Conservation (phyloP, 2,113 vertebrate species). For the Todiramphus saurophagus region DNA sequence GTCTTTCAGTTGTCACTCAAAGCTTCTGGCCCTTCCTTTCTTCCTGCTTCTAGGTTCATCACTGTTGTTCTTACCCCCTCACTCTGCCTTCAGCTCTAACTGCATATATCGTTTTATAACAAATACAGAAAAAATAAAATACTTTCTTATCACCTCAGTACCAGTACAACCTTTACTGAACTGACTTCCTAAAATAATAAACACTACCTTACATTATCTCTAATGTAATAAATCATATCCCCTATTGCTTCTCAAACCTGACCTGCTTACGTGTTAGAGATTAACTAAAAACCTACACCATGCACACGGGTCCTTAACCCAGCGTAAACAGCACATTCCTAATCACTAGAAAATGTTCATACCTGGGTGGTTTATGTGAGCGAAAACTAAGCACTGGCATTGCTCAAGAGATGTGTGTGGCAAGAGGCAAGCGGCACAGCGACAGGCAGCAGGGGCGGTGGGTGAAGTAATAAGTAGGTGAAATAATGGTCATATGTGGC, state of each 20-base stretch:
- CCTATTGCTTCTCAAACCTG: background rate
- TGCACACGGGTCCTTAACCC: background rate
- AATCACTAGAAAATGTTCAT: background rate
- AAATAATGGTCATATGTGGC: conserved; percentile 50
- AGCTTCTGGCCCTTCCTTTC: background rate
- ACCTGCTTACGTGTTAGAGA: background rate
- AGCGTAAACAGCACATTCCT: background rate
- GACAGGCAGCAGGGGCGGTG: background rate
- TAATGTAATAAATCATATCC: background rate
- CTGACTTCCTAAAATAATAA: background rate
- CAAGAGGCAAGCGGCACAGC: conserved; percentile 23
- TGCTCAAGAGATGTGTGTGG: conserved; percentile 58
- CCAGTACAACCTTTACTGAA: background rate
- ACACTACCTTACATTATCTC: background rate
- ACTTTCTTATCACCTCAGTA: background rate
- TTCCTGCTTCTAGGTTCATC: background rate
- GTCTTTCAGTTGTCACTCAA: background rate
- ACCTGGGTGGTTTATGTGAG: conserved; percentile 20
- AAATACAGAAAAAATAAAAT: background rate
- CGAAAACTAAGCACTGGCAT: background rate
- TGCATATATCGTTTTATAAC: background rate
- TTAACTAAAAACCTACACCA: background rate
- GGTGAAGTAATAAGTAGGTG: conserved; percentile 45
- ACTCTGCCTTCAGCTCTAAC: background rate
- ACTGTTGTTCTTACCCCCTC: background rate